Percentiles rank a stretch among this genome's conserved stretches.
Evolutionary conservation across 2,797 vertebrate species (phyloP).

Genomic region (Balearica regulorum): DNA sequence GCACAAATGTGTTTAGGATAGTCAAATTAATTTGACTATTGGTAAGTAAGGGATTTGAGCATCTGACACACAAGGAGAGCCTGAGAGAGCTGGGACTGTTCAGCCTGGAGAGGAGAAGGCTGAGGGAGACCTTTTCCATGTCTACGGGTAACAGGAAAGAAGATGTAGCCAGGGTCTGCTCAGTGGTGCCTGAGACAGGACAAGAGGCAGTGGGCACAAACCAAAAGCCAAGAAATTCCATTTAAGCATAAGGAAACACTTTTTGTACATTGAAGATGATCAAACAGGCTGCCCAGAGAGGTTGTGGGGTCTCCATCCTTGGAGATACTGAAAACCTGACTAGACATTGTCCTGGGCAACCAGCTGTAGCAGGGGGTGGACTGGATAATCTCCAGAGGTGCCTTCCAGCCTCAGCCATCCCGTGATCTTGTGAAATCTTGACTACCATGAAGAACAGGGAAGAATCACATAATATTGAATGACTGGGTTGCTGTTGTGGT

Average conservation of each 20-base stretch:
- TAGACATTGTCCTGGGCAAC: neutral
- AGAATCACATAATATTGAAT: neutral
- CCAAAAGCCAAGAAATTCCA: neutral
- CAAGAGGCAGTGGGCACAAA: neutral
- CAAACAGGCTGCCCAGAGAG: neutral
- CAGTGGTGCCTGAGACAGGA: neutral
- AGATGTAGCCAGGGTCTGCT: neutral
- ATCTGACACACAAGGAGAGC: neutral
- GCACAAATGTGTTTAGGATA: neutral
- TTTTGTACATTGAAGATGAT: neutral
- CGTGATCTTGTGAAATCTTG: neutral
- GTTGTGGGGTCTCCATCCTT: neutral
- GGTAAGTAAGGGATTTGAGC: neutral
- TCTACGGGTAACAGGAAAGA: neutral
- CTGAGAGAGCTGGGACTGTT: neutral
- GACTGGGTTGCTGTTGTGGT: neutral
- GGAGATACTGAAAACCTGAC: neutral
- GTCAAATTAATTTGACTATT: neutral
- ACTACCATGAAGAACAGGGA: neutral
- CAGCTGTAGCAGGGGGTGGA: neutral
- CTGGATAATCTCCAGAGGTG: neutral
- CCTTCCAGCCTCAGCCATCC: neutral
- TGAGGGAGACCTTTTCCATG: neutral
- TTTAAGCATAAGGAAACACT: neutral
- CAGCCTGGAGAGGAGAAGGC: neutral